These are phyloP conservation scores for Dugesia japonica DNA, from an alignment of 2,888 invertebrate species.

Conservation along the genomic window DNA sequence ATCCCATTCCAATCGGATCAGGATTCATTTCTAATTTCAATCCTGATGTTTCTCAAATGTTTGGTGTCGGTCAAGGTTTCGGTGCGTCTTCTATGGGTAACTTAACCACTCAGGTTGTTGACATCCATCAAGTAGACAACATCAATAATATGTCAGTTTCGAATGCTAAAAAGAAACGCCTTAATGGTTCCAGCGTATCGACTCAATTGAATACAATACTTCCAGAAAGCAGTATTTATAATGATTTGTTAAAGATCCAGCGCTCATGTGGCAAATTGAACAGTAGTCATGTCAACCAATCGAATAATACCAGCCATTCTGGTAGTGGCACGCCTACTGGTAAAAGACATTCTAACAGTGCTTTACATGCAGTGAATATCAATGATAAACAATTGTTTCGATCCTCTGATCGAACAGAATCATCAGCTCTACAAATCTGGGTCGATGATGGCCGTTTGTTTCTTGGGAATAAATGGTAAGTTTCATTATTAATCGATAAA, in stretches of 20 bases:
- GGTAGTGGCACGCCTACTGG: background rate
- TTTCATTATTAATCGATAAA: too few relatives aligned
- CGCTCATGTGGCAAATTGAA: background rate
- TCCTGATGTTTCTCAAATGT: constrained; percentile 5
- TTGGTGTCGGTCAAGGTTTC: constrained; percentile 2
- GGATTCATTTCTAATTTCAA: constrained; percentile 15
- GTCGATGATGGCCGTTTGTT: background rate
- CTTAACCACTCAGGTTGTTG: background rate
- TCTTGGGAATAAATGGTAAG: background rate
- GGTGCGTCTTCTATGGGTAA: background rate
- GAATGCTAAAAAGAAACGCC: constrained; percentile 1
- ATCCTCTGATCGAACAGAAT: background rate
- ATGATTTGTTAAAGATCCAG: background rate
- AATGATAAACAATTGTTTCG: background rate
- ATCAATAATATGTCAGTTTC: background rate
- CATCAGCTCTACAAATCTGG: background rate
- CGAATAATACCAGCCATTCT: background rate
- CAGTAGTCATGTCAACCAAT: background rate
- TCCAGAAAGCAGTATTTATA: constrained; percentile 10
- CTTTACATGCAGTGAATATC: background rate
- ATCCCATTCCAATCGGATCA: constrained; percentile 1
- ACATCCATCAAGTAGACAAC: background rate
- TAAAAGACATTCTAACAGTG: background rate
- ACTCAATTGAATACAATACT: constrained; percentile 14
- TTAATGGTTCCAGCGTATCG: background rate